Percentiles rank a stretch among this genome's conserved stretches.
Conservation (phyloP, 2,113 vertebrate species). For the Acrocephalus arundinaceus region DNA sequence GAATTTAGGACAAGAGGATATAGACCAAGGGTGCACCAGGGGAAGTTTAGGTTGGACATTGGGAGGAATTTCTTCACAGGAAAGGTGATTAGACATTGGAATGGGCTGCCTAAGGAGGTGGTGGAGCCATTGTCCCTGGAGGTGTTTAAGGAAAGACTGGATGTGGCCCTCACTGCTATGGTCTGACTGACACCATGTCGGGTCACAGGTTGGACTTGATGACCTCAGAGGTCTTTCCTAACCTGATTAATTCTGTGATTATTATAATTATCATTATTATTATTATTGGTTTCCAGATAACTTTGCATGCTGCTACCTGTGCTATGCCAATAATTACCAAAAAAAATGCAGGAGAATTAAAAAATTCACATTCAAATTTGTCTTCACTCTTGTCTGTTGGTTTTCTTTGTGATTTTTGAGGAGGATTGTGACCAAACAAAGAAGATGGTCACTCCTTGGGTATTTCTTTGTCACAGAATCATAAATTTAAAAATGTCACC, state of each 20-base stretch:
- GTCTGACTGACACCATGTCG: accelerated
- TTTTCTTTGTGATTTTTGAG: not conserved
- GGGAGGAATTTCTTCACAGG: not conserved
- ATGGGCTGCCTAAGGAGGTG: not conserved
- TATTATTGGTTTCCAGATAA: not conserved
- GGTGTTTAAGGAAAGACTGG: not conserved
- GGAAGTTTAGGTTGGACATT: not conserved
- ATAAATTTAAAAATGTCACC: not conserved
- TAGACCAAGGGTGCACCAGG: accelerated
- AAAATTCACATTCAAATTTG: not conserved
- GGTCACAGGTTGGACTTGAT: accelerated
- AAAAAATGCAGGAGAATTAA: not conserved
- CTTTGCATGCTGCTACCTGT: not conserved
- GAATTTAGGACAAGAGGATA: not conserved
- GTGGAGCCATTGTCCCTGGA: accelerated
- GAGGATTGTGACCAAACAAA: not conserved
- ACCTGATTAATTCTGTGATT: not conserved
- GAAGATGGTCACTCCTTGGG: accelerated
- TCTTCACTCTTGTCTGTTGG: not conserved
- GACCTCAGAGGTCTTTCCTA: not conserved
- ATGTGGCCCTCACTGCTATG: accelerated
- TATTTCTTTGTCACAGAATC: not conserved
- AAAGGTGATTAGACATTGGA: not conserved
- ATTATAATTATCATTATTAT: too few species aligned
- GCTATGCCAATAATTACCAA: not conserved